These are phyloP conservation scores for Antennarius striatus DNA, from an alignment of 2,113 vertebrate species.

Conservation along the genomic window DNA sequence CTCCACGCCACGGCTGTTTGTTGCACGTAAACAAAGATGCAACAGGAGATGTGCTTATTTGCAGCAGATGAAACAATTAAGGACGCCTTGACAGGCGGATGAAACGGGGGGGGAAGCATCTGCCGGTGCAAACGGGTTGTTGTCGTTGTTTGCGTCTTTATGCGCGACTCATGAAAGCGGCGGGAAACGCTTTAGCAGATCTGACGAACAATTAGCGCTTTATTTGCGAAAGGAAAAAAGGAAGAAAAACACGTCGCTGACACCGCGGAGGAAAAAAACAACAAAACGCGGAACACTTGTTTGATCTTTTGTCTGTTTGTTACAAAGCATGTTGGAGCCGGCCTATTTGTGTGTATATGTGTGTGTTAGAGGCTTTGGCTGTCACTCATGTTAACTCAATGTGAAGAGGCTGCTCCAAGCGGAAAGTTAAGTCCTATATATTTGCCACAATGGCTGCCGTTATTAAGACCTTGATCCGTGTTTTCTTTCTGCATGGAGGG, in stretches of 20 bases:
- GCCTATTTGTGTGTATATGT: slow-evolving; percentile 22
- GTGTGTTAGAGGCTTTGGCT: slow-evolving; percentile 41
- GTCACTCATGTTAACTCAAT: slow-evolving; percentile 74
- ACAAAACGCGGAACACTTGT: slow-evolving; percentile 10
- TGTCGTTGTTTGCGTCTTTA: slow-evolving; percentile 19
- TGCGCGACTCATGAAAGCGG: no score
- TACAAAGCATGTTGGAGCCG: slow-evolving; percentile 13
- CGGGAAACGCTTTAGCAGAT: slow-evolving; percentile 28
- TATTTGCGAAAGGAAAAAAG: slow-evolving; percentile 10
- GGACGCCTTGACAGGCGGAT: slow-evolving; percentile 62
- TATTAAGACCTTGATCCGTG: slow-evolving; percentile 71
- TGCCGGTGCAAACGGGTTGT: slow-evolving; percentile 4
- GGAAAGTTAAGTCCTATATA: slow-evolving; percentile 63
- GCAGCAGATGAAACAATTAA: slow-evolving; percentile 68
- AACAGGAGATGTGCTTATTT: slow-evolving; percentile 70
- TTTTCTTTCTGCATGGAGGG: slow-evolving; percentile 65
- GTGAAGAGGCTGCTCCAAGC: slow-evolving; percentile 65
- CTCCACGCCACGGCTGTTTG: slow-evolving; percentile 31
- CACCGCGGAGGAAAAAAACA: slow-evolving; percentile 15
- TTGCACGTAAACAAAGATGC: slow-evolving; percentile 70
- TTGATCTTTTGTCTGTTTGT: slow-evolving; percentile 36
- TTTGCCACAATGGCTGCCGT: slow-evolving; percentile 65
- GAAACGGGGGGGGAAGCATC: slow-evolving; percentile 60
- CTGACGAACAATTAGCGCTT: slow-evolving; percentile 40
- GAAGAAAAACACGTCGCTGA: slow-evolving; percentile 3